Percentiles rank a stretch among this genome's conserved stretches.
Conservation (phyloP, 37 sponge, comb jelly and placozoan genomes). For the Cliona cf. orientalis region DNA sequence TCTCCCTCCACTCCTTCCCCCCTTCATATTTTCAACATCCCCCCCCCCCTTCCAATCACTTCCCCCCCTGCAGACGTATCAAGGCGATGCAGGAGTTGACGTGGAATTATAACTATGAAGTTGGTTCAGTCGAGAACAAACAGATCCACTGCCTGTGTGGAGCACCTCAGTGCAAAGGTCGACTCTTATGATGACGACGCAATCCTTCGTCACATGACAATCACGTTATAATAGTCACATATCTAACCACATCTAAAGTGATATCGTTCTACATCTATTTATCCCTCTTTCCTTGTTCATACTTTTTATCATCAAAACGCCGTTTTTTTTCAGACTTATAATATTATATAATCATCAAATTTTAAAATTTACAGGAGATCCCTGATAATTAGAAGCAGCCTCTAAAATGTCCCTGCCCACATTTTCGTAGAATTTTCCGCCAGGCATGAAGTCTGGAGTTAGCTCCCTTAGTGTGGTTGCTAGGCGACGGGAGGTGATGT, state of each 20-base stretch:
- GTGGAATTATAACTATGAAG: conserved; percentile 93
- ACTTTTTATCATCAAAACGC: background rate
- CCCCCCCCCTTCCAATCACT: background rate
- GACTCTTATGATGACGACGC: conserved; percentile 44
- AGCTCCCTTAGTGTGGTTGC: conserved; percentile 92
- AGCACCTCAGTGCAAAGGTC: conserved; percentile 74
- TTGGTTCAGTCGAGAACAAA: conserved; percentile 85
- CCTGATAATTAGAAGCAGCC: conserved; percentile 47
- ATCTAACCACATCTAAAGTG: background rate
- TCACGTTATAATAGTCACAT: background rate
- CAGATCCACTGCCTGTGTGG: conserved; percentile 79
- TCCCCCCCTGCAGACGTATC: conserved; percentile 47
- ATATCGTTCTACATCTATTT: background rate
- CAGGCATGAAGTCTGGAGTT: conserved; percentile 58
- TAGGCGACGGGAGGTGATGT: conserved; percentile 77
- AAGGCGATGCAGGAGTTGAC: conserved; percentile 85
- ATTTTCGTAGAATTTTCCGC: conserved; percentile 46
- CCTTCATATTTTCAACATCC: background rate
- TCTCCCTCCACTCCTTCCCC: background rate
- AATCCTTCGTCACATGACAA: background rate
- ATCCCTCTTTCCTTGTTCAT: background rate
- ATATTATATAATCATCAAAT: background rate
- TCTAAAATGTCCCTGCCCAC: conserved; percentile 60
- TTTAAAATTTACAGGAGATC: conserved; percentile 50
- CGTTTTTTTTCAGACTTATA: background rate